Evolutionary conservation across 2,797 vertebrate genomes (phyloP).

Genomic region (Scomberomorus guttatus): DNA sequence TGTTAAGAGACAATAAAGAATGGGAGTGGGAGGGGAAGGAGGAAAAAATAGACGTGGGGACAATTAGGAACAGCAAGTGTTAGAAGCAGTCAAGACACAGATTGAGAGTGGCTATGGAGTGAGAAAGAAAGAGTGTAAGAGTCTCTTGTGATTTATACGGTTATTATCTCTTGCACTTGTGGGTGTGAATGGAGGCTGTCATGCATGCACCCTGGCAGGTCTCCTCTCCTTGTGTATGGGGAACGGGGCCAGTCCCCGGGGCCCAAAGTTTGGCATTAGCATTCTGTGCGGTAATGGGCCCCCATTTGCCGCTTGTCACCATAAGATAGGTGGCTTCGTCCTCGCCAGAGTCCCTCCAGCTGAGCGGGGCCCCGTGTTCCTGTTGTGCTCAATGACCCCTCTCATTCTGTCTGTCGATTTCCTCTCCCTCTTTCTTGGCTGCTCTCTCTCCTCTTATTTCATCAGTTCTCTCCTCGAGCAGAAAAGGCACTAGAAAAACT

Average conservation of each 20-base stretch:
- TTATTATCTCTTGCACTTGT: constrained; percentile 82
- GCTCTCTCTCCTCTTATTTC: constrained; percentile 28
- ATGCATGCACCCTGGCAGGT: constrained; percentile 73
- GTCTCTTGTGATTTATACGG: constrained; percentile 81
- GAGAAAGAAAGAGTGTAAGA: constrained; percentile 51
- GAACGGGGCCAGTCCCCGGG: constrained; percentile 68
- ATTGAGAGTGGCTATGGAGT: constrained; percentile 63
- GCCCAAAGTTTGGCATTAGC: constrained; percentile 80
- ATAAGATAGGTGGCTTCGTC: constrained; percentile 80
- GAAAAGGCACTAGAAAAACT: constrained; percentile 18
- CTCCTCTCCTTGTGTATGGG: constrained; percentile 70
- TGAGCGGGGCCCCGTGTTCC: constrained; percentile 65
- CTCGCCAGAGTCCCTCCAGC: constrained; percentile 78
- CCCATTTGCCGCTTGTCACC: constrained; percentile 84
- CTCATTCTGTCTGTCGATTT: constrained; percentile 70
- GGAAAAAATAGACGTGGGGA: constrained; percentile 68
- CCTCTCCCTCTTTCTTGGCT: constrained; percentile 21
- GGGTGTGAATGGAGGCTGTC: constrained; percentile 79
- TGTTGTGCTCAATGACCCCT: constrained; percentile 78
- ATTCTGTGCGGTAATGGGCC: constrained; percentile 79
- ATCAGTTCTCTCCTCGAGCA: constrained; percentile 22
- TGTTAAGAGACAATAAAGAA: constrained; percentile 72
- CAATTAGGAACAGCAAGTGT: constrained; percentile 73
- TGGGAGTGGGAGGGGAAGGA: constrained; percentile 62
- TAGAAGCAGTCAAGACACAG: constrained; percentile 66